A percentile compares a stretch with the other conserved stretches of the same genome.
Conservation (phyloP, 2,797 vertebrate genomes). For the Poecilia velifera region DNA sequence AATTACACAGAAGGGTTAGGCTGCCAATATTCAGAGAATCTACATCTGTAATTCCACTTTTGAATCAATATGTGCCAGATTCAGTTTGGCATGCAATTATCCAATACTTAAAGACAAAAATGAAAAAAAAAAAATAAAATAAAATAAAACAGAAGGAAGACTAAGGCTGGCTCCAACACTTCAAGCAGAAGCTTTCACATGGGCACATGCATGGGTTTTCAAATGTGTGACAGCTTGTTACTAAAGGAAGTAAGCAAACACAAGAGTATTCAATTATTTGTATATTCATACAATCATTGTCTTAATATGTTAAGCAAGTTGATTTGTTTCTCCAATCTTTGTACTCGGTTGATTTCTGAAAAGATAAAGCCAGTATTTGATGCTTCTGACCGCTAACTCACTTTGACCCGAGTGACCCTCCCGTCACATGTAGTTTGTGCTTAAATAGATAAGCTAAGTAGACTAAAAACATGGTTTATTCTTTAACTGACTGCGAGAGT, state of each 20-base stretch:
- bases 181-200: conserved; percentile 47
- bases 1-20: conserved; percentile 69
- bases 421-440: conserved; percentile 30
- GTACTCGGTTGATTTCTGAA: conserved; percentile 31
- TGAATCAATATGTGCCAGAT: conserved; percentile 79
- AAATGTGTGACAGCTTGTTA: conserved; percentile 64
- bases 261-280: conserved; percentile 48
- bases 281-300: conserved; percentile 46
- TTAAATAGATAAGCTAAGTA: conserved; percentile 46
- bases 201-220: conserved; percentile 41
- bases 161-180: conserved; percentile 62
- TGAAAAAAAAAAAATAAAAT: conserved; percentile 12
- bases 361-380: conserved; percentile 28
- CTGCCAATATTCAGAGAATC: conserved; percentile 59
- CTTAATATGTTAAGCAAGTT: conserved; percentile 46
- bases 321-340: conserved; percentile 24
- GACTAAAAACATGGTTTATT: conserved; percentile 22
- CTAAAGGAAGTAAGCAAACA: conserved; percentile 51
- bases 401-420: conserved; percentile 57
- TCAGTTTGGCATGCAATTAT: conserved; percentile 76
- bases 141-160: conserved; percentile 47
- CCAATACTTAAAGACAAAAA: conserved; percentile 53
- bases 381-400: conserved; percentile 27
- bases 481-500: conserved; percentile 7
- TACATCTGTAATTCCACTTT: conserved; percentile 55